Base-by-base conservation (phyloP, 2,888 invertebrate genomes). In the Autographa gamma region DNA sequence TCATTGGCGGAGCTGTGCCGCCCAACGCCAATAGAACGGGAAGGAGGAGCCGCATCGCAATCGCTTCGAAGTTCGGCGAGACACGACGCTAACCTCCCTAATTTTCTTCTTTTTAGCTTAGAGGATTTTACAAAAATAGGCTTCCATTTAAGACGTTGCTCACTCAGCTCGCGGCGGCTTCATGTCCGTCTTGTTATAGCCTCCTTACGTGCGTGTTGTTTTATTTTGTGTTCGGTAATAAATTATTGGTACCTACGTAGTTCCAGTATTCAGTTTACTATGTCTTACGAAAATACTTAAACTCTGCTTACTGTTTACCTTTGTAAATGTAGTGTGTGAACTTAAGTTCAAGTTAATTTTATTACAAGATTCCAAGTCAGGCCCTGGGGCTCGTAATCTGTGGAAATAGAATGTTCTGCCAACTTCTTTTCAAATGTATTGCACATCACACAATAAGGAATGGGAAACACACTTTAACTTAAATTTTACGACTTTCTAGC, bases 31-130 rank as follows among this genome's bases (percentile, higher is more conserved):
- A 95, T 94, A 80, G 93, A 92, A 90, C 79, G 86, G 83, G 90
- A 90, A 94, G 95, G 95, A 93, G 95, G 95, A 90, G 94, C 83
- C 93, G 90, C 81, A 79, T 83, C 83, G 85, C 85, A 90, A 86
- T 86, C 87, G 89, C 87, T 88, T 89, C 83, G 86, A 93, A 94
- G 88, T 94, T 94, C 87, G 89, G 90, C 88, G 89, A 91, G 91
- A 91, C 88, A 87, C 84, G 88, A 85, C 84, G 83, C 86, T 87
- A 88, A 84, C 90, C 88, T 89, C 89, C 90, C 86, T 84, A 88
- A 88, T 89, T 88, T 88, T 81, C 84, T 82, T 85, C 66, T 81
- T 86, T 85, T 83, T 74, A 63, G 66, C 63, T 11, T 62, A 14
- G 68, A 77, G 67, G 66, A 68, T 73, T 76, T 77, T 70, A 82